Evolutionary conservation across 1,140 invertebrate species (phyloP).

Genomic region (Drosophila arizonae): DNA sequence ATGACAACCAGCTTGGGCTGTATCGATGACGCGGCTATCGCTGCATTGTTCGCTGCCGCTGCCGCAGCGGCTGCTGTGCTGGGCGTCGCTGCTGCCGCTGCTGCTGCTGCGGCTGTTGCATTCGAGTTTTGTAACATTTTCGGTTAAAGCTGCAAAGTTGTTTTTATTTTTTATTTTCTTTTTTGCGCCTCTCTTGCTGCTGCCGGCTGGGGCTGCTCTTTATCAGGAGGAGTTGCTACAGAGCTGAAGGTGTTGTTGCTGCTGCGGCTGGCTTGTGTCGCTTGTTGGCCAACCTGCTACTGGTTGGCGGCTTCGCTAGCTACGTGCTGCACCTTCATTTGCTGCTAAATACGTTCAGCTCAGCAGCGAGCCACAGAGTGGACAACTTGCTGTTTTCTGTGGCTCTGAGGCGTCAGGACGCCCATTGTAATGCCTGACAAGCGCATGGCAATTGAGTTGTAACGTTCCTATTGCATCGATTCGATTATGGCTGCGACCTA

Average conservation of each 20-base stretch:
- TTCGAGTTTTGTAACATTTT: slow-evolving; percentile 79
- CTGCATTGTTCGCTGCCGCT: slow-evolving; percentile 59
- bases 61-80: slow-evolving; percentile 56
- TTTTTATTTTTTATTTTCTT: background rate
- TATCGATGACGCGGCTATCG: slow-evolving; percentile 69
- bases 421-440: slow-evolving; percentile 53
- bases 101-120: slow-evolving; percentile 48
- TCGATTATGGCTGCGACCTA: slow-evolving; percentile 1
- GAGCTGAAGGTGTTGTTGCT: slow-evolving; percentile 17
- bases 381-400: slow-evolving; percentile 3
- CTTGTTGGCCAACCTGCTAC: slow-evolving; percentile 35
- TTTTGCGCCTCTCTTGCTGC: background rate
- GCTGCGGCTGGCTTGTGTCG: slow-evolving; percentile 13
- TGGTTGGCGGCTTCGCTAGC: slow-evolving; percentile 26
- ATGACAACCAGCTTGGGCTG: slow-evolving; percentile 84
- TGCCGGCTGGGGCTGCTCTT: slow-evolving; percentile 4
- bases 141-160: slow-evolving; percentile 18
- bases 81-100: slow-evolving; percentile 50
- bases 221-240: slow-evolving; percentile 3
- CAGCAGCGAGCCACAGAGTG: slow-evolving; percentile 9
- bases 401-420: slow-evolving; percentile 44
- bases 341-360: slow-evolving; percentile 12
- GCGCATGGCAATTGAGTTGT: slow-evolving; percentile 41
- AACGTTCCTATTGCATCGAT: slow-evolving; percentile 18
- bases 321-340: slow-evolving; percentile 49